Percentiles rank a stretch among this genome's conserved stretches.
Conservation (phyloP, 1,140 invertebrate species). For the Ceratina japonica region DNA sequence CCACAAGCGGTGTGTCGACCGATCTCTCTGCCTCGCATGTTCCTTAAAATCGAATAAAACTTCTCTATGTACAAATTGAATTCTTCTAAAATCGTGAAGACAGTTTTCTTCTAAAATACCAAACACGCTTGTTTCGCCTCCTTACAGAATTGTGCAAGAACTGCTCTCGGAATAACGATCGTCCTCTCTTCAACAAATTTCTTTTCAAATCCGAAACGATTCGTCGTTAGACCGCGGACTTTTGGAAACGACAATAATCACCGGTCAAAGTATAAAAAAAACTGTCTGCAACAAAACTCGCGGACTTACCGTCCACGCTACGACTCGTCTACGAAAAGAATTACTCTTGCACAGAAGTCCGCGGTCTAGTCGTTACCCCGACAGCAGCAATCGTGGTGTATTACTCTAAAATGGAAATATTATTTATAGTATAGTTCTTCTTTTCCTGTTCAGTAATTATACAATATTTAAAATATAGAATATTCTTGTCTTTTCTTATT, state of each 20-base stretch:
- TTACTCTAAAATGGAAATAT: constrained; percentile 33
- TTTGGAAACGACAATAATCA: too few relatives aligned
- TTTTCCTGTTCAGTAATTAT: constrained; percentile 38
- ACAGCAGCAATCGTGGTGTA: constrained; percentile 9
- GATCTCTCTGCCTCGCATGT: constrained; percentile 2
- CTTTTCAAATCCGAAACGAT: background rate
- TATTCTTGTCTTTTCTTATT: constrained; percentile 48
- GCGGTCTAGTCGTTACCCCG: constrained; percentile 17
- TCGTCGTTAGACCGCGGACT: background rate
- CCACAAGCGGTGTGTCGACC: constrained; percentile 60
- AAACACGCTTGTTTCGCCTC: constrained; percentile 21
- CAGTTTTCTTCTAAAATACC: constrained; percentile 32
- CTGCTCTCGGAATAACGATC: too few relatives aligned
- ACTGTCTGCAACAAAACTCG: too few relatives aligned
- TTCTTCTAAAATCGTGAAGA: constrained; percentile 58
- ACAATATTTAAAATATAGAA: constrained; percentile 72
- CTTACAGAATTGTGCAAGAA: too few relatives aligned
- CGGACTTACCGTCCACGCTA: too few relatives aligned
- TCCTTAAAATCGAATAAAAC: constrained; percentile 62
- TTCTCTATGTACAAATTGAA: constrained; percentile 67
- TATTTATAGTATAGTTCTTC: constrained; percentile 32
- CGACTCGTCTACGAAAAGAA: too few relatives aligned
- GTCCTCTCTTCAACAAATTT: too few relatives aligned
- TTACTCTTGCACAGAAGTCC: too few relatives aligned
- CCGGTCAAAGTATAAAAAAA: too few relatives aligned